Evolutionary conservation across 1,140 invertebrate species (phyloP).

Genomic region (Sarcophaga peregrina): DNA sequence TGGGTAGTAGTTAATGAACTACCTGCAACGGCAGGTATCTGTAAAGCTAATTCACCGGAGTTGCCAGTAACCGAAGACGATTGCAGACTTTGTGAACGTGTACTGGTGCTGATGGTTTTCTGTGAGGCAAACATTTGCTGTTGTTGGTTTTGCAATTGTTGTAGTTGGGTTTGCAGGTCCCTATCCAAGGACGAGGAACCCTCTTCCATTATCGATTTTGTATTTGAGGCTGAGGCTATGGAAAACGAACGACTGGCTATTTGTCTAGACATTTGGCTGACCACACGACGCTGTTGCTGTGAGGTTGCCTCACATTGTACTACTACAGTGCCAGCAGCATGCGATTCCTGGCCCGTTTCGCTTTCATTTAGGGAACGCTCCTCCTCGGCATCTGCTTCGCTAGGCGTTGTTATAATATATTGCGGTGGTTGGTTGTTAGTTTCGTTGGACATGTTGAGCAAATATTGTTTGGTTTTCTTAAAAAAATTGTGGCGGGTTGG

Average conservation of each 20-base stretch:
- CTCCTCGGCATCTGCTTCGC: conserved; percentile 63
- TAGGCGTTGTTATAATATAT: conserved; percentile 64
- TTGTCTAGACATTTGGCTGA: conserved; percentile 51
- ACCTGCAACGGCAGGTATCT: conserved; percentile 5
- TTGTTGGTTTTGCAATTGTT: conserved; percentile 37
- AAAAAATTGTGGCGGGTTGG: neutral
- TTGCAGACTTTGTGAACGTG: conserved; percentile 62
- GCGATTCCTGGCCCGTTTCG: conserved; percentile 41
- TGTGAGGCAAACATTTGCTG: conserved; percentile 47
- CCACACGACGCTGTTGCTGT: conserved; percentile 33
- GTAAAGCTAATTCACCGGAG: conserved; percentile 32
- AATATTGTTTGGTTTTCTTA: neutral
- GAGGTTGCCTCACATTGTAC: neutral
- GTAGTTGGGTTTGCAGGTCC: conserved; percentile 45
- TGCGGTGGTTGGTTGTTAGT: conserved; percentile 54
- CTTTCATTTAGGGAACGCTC: conserved; percentile 56
- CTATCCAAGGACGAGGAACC: conserved; percentile 27
- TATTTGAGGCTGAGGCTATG: conserved; percentile 49
- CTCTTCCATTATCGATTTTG: conserved; percentile 2
- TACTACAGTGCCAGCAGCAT: neutral
- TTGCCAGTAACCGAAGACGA: conserved; percentile 56
- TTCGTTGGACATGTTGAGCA: conserved; percentile 47
- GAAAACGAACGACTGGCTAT: conserved; percentile 60
- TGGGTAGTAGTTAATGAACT: conserved; percentile 22
- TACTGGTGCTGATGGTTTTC: conserved; percentile 60